phyloP scores from a whole-genome alignment of 2,888 invertebrate genomes.

The Diaphora mendica region DNA sequence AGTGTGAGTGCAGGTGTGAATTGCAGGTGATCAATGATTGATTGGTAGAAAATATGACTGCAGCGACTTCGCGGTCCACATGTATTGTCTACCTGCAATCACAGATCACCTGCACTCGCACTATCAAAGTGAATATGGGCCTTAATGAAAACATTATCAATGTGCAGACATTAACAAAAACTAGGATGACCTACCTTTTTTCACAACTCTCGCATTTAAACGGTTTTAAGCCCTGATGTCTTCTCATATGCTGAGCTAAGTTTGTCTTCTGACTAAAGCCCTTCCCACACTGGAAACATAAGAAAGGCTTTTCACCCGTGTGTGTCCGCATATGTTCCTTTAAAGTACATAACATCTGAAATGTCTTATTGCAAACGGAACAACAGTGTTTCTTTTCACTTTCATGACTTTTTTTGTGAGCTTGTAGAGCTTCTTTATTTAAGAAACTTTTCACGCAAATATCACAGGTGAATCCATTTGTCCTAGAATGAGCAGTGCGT shows the following conservation, averaged over 20 bases:
- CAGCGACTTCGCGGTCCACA: too few species aligned
- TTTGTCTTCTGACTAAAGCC: conserved; percentile 88
- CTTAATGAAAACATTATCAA: too few species aligned
- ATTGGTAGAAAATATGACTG: too few species aligned
- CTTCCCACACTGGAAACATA: conserved; percentile 85
- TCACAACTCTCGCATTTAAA: conserved; percentile 80
- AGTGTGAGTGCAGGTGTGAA: too few species aligned
- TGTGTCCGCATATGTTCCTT: conserved; percentile 87
- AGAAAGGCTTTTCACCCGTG: conserved; percentile 87
- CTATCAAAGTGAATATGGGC: too few species aligned
- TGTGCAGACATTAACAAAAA: too few species aligned
- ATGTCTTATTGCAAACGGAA: conserved; percentile 73
- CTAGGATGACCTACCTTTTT: conserved; percentile 60
- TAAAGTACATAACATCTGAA: conserved; percentile 85
- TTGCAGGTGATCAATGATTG: too few species aligned
- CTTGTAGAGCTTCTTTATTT: conserved; percentile 73
- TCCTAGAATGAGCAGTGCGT: conserved; percentile 75
- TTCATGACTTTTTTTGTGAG: conserved; percentile 80
- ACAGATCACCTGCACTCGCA: too few species aligned
- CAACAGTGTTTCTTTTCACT: conserved; percentile 83
- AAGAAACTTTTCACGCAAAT: conserved; percentile 77
- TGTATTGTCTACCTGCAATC: too few species aligned
- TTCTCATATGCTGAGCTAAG: conserved; percentile 85
- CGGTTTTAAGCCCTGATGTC: conserved; percentile 84
- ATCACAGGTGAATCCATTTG: conserved; percentile 78